These are phyloP conservation scores for Trinectes maculatus DNA, from an alignment of 2,113 vertebrate species.

Conservation along the genomic window DNA sequence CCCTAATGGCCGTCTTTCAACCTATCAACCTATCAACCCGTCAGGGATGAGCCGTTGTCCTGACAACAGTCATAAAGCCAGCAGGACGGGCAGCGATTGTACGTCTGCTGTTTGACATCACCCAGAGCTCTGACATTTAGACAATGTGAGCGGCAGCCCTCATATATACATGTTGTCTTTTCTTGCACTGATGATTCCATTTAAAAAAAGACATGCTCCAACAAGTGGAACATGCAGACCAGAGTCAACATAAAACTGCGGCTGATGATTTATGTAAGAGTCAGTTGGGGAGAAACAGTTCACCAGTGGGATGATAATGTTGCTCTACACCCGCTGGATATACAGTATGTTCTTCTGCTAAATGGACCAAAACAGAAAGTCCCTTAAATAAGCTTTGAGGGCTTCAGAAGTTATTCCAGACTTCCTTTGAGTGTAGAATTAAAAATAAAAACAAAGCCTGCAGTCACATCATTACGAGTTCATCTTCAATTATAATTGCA, in stretches of 20 bases:
- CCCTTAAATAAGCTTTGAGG: no score
- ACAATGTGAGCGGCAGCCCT: conserved; percentile 4
- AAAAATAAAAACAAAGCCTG: no score
- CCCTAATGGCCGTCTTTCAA: conserved; percentile 70
- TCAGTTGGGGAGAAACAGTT: neutral
- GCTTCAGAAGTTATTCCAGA: no score
- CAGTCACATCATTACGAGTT: neutral
- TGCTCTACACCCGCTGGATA: neutral
- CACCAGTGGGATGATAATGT: neutral
- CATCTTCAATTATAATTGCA: neutral
- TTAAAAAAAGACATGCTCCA: neutral
- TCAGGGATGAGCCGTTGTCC: conserved; percentile 52
- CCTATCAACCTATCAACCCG: conserved; percentile 33
- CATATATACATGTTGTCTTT: neutral
- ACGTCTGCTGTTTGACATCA: conserved; percentile 23
- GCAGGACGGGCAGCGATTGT: conserved; percentile 11
- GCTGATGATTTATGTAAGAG: conserved; percentile 1
- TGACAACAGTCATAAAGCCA: conserved; percentile 51
- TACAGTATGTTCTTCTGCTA: neutral
- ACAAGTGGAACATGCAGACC: neutral
- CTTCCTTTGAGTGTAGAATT: no score
- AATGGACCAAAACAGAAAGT: neutral
- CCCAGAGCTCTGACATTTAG: conserved; percentile 48
- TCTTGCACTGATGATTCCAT: neutral
- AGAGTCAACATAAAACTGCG: neutral